These are phyloP conservation scores for Pterostichus niger DNA, from an alignment of 2,888 invertebrate species.

Conservation along the genomic window DNA sequence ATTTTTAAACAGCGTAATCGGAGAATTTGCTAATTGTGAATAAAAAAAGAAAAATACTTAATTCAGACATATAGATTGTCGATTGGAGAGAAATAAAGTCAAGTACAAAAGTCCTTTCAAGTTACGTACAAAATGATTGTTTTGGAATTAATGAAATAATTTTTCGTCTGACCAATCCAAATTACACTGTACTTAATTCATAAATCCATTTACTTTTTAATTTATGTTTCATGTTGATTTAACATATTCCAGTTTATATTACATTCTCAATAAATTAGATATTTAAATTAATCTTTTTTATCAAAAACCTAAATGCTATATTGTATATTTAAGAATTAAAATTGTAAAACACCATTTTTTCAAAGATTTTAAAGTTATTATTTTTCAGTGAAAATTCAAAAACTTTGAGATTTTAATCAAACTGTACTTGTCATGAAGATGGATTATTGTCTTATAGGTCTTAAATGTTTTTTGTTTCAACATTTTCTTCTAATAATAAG, in stretches of 20 bases:
- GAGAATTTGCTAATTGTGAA: no score
- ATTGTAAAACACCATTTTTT: constrained; percentile 14
- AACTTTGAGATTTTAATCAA: neutral
- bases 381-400: neutral
- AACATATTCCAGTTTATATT: no score
- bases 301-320: neutral
- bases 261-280: no score
- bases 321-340: neutral
- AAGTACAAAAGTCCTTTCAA: constrained; percentile 5
- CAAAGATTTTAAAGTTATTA: constrained; percentile 6
- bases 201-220: neutral
- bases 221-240: no score
- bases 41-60: neutral
- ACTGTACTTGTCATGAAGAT: no score
- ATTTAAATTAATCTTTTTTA: no score
- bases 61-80: neutral
- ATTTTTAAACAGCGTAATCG: no score
- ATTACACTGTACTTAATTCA: no score
- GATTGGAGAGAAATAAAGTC: neutral
- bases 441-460: neutral
- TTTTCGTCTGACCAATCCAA: no score
- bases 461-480: neutral
- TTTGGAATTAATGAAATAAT: no score
- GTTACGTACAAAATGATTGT: no score
- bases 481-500: neutral